Conservation (phyloP, 1,140 invertebrate genomes). For the Hypothenemus hampei region DNA sequence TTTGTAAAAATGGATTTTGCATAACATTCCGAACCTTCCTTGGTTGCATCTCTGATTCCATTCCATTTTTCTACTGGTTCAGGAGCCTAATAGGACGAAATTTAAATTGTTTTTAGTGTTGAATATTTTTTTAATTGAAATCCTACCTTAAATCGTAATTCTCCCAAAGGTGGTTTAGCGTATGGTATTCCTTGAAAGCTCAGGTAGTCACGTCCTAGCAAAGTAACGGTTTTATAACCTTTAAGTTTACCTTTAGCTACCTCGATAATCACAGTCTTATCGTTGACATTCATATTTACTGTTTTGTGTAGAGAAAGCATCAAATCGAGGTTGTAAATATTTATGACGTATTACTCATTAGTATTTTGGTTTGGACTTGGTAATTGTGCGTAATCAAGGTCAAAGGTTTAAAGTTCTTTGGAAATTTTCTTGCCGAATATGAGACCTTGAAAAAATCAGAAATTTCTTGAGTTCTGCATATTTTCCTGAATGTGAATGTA, state of each 20-base stretch:
- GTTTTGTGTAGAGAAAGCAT: too few relatives aligned
- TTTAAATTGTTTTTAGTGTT: too few relatives aligned
- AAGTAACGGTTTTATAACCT: neutral
- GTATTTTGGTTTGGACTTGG: too few relatives aligned
- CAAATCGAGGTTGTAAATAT: too few relatives aligned
- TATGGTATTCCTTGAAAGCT: constrained; percentile 61
- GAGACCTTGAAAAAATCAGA: too few relatives aligned
- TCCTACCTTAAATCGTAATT: constrained; percentile 57
- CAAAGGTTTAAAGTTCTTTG: too few relatives aligned
- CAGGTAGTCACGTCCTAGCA: neutral
- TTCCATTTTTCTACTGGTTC: constrained; percentile 51
- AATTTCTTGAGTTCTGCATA: too few relatives aligned
- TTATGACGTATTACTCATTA: too few relatives aligned
- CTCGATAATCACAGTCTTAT: neutral
- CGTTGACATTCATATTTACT: too few relatives aligned
- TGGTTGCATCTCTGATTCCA: constrained; percentile 50
- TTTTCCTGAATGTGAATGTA: too few relatives aligned
- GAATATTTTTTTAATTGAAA: constrained; percentile 1
- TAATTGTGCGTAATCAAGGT: too few relatives aligned
- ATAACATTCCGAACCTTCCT: constrained; percentile 47
- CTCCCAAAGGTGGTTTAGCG: constrained; percentile 60
- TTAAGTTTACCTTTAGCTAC: neutral
- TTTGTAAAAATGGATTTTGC: constrained; percentile 41
- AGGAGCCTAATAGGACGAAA: constrained; percentile 55
- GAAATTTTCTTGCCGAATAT: too few relatives aligned